Conservation (phyloP, 1,140 invertebrate genomes). For the Belonocnema kinseyi region DNA sequence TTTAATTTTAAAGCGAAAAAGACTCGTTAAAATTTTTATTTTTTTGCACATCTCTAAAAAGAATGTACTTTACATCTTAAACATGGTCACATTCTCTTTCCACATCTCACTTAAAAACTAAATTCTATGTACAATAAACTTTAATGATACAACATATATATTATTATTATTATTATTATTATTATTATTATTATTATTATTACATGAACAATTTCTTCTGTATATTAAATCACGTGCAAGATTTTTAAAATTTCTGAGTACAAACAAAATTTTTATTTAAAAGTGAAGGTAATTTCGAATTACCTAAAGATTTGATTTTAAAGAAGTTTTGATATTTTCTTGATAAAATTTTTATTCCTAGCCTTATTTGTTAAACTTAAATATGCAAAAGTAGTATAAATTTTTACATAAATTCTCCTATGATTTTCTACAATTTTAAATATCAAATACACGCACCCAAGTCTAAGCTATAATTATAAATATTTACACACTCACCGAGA, state of each 20-base stretch:
- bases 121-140: slow-evolving; percentile 22
- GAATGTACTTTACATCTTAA: neutral
- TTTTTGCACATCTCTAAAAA: neutral
- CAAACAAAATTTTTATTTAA: neutral
- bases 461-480: neutral
- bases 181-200: neutral
- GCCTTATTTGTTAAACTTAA: neutral
- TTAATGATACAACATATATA: neutral
- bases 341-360: neutral
- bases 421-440: neutral
- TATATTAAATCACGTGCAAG: neutral
- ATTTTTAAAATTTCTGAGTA: neutral
- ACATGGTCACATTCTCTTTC: neutral
- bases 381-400: slow-evolving; percentile 28
- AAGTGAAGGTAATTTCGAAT: neutral
- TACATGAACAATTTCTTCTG: neutral
- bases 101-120: slow-evolving; percentile 6
- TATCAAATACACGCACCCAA: neutral
- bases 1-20: too few relatives aligned
- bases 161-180: neutral
- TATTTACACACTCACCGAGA: slow-evolving; percentile 9
- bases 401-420: slow-evolving; percentile 2
- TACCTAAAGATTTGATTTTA: neutral
- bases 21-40: neutral
- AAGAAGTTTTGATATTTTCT: neutral